phyloP scores from a whole-genome alignment of 2,888 invertebrate species.

The Erebia palarica region DNA sequence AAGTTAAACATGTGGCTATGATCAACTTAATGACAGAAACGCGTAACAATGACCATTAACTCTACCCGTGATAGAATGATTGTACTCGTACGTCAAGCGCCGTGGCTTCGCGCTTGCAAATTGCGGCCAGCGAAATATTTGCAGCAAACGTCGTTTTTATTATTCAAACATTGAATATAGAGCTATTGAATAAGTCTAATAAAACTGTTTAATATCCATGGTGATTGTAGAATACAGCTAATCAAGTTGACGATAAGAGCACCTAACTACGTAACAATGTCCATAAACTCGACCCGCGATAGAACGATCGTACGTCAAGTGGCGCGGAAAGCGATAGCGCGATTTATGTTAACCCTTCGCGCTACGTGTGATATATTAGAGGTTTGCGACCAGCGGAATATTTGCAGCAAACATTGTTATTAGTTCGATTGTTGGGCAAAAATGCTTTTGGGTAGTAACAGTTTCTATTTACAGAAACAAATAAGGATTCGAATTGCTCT shows the following conservation, averaged over 20 bases:
- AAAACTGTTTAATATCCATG: too few species aligned
- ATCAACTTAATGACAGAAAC: conserved; percentile 27
- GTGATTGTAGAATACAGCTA: conserved; percentile 20
- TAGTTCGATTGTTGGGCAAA: not conserved
- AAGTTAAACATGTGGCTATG: not conserved
- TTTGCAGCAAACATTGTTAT: conserved; percentile 5
- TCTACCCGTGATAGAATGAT: conserved; percentile 29
- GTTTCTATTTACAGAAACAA: too few species aligned
- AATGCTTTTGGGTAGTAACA: too few species aligned
- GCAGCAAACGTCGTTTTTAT: not conserved
- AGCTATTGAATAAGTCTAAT: too few species aligned
- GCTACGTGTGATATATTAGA: conserved; percentile 23
- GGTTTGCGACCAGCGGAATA: conserved; percentile 1
- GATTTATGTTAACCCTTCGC: conserved; percentile 36
- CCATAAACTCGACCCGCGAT: conserved; percentile 30
- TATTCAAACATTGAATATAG: not conserved
- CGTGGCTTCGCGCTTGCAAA: conserved; percentile 16
- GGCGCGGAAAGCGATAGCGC: conserved; percentile 38
- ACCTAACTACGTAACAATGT: conserved; percentile 32
- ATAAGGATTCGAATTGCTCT: too few species aligned
- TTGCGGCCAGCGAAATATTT: not conserved
- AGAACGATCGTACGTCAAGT: conserved; percentile 32
- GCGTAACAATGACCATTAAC: conserved; percentile 26
- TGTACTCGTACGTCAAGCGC: conserved; percentile 33
- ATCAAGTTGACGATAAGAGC: conserved; percentile 27